These are phyloP conservation scores for Calephelis perditalis DNA, from an alignment of 2,888 invertebrate species.

Conservation along the genomic window DNA sequence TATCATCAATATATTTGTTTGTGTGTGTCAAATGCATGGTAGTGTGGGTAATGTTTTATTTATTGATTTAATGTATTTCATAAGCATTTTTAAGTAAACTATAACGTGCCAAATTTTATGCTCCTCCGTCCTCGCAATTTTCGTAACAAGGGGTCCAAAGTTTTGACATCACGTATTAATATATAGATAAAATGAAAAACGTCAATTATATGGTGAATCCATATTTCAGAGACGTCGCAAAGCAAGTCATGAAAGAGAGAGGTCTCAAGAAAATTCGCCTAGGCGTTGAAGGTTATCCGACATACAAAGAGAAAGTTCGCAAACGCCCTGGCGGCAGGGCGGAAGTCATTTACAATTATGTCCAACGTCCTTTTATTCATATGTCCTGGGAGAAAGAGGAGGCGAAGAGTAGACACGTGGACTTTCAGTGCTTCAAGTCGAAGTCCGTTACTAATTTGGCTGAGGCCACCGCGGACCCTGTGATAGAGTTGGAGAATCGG, in stretches of 20 bases:
- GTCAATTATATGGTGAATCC: too few species aligned
- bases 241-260: conserved; percentile 98
- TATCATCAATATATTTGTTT: too few species aligned
- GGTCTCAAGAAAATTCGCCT: conserved; percentile 98
- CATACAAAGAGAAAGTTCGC: conserved; percentile 99
- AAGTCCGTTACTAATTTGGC: conserved; percentile 98
- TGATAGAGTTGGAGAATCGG: conserved; percentile 79
- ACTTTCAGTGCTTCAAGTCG: conserved; percentile 98
- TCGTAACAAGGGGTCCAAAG: too few species aligned
- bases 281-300: conserved; percentile 99
- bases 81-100: too few species aligned
- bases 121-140: too few species aligned
- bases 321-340: conserved; percentile 95
- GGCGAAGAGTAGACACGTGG: conserved; percentile 98
- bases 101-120: too few species aligned
- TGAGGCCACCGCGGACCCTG: conserved; percentile 95
- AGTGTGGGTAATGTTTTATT: too few species aligned
- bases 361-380: conserved; percentile 98
- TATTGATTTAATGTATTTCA: too few species aligned
- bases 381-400: conserved; percentile 99
- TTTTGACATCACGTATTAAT: too few species aligned
- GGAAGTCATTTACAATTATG: conserved; percentile 99
- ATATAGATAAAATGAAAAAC: too few species aligned
- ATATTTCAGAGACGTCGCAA: conserved; percentile 92
- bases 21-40: too few species aligned